phyloP scores from a whole-genome alignment of 2,888 invertebrate genomes.

The Scelioninae gen. 1 region DNA sequence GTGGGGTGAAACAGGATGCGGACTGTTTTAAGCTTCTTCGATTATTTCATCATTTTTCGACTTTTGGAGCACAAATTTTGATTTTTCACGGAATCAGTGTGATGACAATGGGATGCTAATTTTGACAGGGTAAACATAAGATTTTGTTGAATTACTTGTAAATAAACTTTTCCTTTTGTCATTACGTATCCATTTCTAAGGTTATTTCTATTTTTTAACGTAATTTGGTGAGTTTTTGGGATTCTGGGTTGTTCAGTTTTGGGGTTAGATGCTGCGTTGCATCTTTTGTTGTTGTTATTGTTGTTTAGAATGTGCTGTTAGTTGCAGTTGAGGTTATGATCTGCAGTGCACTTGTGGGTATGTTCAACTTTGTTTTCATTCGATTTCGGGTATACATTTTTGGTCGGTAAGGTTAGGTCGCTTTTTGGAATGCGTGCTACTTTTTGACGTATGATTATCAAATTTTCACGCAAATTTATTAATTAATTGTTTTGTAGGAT shows the following conservation, averaged over 20 bases:
- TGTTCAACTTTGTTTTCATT: slow-evolving; percentile 40
- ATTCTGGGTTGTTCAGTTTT: not conserved
- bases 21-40: slow-evolving; percentile 4
- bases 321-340: slow-evolving; percentile 40
- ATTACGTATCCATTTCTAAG: too few relatives aligned
- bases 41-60: not conserved
- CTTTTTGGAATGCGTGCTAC: not conserved
- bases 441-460: too few relatives aligned
- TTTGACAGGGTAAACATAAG: too few relatives aligned
- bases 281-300: slow-evolving; percentile 8
- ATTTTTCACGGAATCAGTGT: not conserved
- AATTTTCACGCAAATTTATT: too few relatives aligned
- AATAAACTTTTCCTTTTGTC: too few relatives aligned
- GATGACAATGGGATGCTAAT: too few relatives aligned
- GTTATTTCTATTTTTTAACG: not conserved
- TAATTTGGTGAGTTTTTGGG: not conserved
- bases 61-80: not conserved
- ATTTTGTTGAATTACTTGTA: not conserved
- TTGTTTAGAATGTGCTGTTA: slow-evolving; percentile 27
- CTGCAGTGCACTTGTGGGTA: slow-evolving; percentile 13
- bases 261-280: not conserved
- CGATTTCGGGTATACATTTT: not conserved
- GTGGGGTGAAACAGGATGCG: slow-evolving; percentile 45
- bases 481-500: too few relatives aligned
- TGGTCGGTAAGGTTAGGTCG: not conserved